These are phyloP conservation scores for Crambe crambe DNA, from an alignment of 37 sponge, comb jelly and placozoan genomes.

Conservation along the genomic window DNA sequence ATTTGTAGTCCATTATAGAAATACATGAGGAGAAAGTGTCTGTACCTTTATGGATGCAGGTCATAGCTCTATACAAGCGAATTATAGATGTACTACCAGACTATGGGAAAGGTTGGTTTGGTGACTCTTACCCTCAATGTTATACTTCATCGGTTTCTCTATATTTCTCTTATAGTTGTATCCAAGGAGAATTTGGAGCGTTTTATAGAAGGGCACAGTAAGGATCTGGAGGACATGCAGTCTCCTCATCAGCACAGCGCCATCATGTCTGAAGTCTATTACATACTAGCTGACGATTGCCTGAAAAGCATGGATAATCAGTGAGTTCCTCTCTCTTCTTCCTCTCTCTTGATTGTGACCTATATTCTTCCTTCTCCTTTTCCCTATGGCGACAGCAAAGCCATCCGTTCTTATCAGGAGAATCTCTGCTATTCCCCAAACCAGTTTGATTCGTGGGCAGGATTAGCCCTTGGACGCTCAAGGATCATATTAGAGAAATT, in stretches of 20 bases:
- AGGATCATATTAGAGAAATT: constrained; percentile 47
- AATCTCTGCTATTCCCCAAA: constrained; percentile 60
- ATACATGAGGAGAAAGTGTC: too few species aligned
- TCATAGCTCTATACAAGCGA: constrained; percentile 57
- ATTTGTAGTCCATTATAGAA: too few species aligned
- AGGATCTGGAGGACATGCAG: not conserved
- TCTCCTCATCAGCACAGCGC: constrained; percentile 53
- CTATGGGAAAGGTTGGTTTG: constrained; percentile 37
- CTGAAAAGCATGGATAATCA: constrained; percentile 48
- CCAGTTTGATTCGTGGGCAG: constrained; percentile 82
- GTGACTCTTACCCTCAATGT: too few species aligned
- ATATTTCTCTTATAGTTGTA: constrained; percentile 7
- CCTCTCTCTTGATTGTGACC: not conserved
- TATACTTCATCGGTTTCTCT: too few species aligned
- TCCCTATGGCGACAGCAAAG: constrained; percentile 42
- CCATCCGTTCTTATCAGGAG: constrained; percentile 48
- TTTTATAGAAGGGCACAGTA: constrained; percentile 44
- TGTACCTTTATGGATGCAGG: constrained; percentile 4
- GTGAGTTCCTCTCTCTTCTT: constrained; percentile 28
- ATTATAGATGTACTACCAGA: constrained; percentile 46
- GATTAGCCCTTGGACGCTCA: constrained; percentile 65
- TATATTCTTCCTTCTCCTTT: not conserved
- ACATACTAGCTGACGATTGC: constrained; percentile 68
- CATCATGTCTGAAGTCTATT: constrained; percentile 63
- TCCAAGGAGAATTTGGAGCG: constrained; percentile 11